These are phyloP conservation scores for Chalcosyrphus nemorum DNA, from an alignment of 2,888 invertebrate genomes.

Conservation along the genomic window DNA sequence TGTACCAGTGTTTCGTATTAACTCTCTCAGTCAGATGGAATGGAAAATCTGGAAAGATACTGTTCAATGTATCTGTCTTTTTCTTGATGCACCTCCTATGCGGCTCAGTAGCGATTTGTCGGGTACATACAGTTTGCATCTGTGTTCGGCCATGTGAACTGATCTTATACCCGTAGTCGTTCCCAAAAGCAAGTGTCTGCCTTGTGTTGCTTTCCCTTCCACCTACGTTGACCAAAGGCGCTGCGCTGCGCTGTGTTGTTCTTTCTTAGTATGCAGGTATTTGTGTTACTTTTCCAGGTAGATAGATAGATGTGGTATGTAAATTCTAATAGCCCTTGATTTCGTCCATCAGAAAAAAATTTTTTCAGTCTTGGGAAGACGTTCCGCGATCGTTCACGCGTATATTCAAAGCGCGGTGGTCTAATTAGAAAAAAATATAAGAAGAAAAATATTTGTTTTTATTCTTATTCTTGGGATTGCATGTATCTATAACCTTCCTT, in stretches of 20 bases:
- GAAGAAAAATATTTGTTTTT: conserved; percentile 22
- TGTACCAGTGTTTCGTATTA: conserved; percentile 11
- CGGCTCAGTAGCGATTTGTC: conserved; percentile 42
- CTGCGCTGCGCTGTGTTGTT: too few species aligned
- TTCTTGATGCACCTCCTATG: conserved; percentile 72
- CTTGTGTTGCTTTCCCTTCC: conserved; percentile 68
- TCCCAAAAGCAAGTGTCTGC: conserved; percentile 41
- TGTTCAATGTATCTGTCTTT: conserved; percentile 61
- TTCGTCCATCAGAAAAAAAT: conserved; percentile 78
- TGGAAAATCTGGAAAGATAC: conserved; percentile 60
- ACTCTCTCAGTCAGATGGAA: conserved; percentile 67
- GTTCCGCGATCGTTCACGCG: conserved; percentile 79
- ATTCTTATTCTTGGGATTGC: neutral
- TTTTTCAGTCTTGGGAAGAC: conserved; percentile 79
- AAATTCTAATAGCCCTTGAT: conserved; percentile 80
- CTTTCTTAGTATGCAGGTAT: conserved; percentile 67
- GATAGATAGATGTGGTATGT: conserved; percentile 77
- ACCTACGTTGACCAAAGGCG: conserved; percentile 67
- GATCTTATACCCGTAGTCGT: conserved; percentile 44
- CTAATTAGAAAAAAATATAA: too few species aligned
- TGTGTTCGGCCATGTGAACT: conserved; percentile 70
- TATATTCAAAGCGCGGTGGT: conserved; percentile 73
- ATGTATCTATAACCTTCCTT: conserved; percentile 20
- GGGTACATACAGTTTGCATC: conserved; percentile 59
- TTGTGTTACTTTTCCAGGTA: conserved; percentile 74